Evolutionary conservation across 1,140 invertebrate genomes (phyloP), one percentile per base, ranked within the genome.

Genomic region (Muscidifurax raptorellus): DNA sequence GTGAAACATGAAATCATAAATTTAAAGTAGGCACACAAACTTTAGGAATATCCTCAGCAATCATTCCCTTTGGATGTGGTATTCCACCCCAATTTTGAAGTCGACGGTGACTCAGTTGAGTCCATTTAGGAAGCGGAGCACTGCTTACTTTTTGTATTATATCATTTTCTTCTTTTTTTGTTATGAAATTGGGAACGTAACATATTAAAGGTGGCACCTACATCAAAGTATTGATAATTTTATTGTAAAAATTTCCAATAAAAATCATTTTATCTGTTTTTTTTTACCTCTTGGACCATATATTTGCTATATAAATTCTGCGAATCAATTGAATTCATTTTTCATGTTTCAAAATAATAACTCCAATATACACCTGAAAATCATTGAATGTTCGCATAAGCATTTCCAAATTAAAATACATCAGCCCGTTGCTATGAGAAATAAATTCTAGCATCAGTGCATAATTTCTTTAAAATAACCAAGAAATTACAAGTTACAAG

Each of bases 71-170:
- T 2, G 94, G 94, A 92, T 98, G 97, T 7, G 98, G 98, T 67
- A 98, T 93, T 0, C 98, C 98, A 89, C 99, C 99, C 96, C 98
- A 99, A 92, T 99, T 99, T 93, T 99, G 98, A 15, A 99, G 93
- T 87, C 98, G 94, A 86, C 99, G 94, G 91, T 99, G 96, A 28
- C 96, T 96, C 40, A 99, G 94, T 90, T 97, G 96, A 6, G 97
- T 98, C 99, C 99, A 99, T 93, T 99, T 99, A 52, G 98, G 98
- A 91, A 98, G 97, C 10, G 99, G 98, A 30, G 95, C 95, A 74
- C 93, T 92, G 90, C 98, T 96, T 18, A 99, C 95, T 85, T 95
- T 94, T 72, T 95, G 94, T 52, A 97, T 90, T 83, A 99, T 95
- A 36, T 94, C 90, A 66, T 93, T 90, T 92, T 99, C 98, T 92